These are phyloP conservation scores for Dusona sp. DNA, from an alignment of 2,888 invertebrate genomes.

Conservation along the genomic window DNA sequence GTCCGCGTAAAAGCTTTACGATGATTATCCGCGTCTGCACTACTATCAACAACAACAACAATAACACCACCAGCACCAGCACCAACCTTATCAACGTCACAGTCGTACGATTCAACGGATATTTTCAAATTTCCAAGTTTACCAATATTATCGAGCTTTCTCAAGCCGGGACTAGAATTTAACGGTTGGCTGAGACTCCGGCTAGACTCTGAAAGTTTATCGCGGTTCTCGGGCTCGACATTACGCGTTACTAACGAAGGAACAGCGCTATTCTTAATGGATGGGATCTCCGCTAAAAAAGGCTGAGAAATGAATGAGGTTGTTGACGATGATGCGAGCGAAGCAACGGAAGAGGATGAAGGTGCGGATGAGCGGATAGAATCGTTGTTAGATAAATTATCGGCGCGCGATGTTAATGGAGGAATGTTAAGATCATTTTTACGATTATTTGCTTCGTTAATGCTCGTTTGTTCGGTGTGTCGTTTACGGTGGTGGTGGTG, in stretches of 20 bases:
- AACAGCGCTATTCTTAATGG: neutral
- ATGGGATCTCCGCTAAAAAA: neutral
- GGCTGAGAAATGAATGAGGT: neutral
- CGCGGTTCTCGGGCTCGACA: neutral
- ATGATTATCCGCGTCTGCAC: constrained; percentile 66
- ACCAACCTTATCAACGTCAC: constrained; percentile 6
- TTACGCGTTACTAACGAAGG: neutral
- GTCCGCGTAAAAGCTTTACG: constrained; percentile 74
- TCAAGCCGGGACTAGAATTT: no score
- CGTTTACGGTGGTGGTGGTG: constrained; percentile 71
- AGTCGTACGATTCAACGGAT: neutral
- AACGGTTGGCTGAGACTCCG: no score
- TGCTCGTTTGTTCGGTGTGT: constrained; percentile 63
- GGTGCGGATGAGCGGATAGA: neutral
- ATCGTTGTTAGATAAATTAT: no score
- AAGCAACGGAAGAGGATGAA: constrained; percentile 5
- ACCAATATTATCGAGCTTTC: neutral
- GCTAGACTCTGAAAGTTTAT: neutral
- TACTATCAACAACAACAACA: constrained; percentile 69
- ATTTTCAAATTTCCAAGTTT: neutral
- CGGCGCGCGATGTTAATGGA: neutral
- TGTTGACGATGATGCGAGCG: neutral
- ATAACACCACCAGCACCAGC: constrained; percentile 60
- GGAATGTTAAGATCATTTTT: constrained; percentile 16
- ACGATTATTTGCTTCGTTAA: constrained; percentile 3